Percentiles rank a stretch among this genome's conserved stretches.
phyloP scores from a whole-genome alignment of 30 jellyfish, hydroid and myxozoan species.

The Nemopilema nomurai region DNA sequence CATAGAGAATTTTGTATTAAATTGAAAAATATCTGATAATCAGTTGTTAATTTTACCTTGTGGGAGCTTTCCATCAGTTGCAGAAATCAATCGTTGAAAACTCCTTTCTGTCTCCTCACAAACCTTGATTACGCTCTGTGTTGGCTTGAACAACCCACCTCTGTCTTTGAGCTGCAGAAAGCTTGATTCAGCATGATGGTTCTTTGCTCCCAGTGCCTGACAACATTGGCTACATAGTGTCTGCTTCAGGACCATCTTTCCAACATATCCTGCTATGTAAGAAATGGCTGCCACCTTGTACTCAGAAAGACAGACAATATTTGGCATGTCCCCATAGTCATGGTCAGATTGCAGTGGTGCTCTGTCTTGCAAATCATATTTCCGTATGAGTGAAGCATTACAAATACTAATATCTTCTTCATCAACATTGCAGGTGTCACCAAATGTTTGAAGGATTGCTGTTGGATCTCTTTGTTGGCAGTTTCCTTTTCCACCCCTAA shows the following conservation, averaged over 20 bases:
- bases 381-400: conserved; percentile 42
- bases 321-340: conserved; percentile 61
- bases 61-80: conserved; percentile 48
- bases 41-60: too few relatives aligned
- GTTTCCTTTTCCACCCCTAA: conserved; percentile 54
- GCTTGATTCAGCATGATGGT: conserved; percentile 7
- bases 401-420: conserved; percentile 19
- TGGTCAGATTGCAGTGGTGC: conserved; percentile 34
- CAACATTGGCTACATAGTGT: conserved; percentile 11
- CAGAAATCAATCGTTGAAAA: conserved; percentile 42
- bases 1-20: too few relatives aligned
- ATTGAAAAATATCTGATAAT: too few relatives aligned
- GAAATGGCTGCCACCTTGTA: conserved; percentile 61
- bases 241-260: conserved; percentile 27
- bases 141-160: conserved; percentile 74
- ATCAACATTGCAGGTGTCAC: conserved; percentile 45
- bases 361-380: conserved; percentile 26
- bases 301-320: conserved; percentile 27
- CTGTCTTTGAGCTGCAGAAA: conserved; percentile 56
- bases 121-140: conserved; percentile 52
- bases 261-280: conserved; percentile 68
- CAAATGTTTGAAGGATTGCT: conserved; percentile 35
- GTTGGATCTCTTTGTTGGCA: conserved; percentile 57
- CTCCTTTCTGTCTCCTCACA: conserved; percentile 49
- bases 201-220: conserved; percentile 16